Conservation (phyloP, 2,113 vertebrate genomes). For the Cryptomyrus ogoouensis region DNA sequence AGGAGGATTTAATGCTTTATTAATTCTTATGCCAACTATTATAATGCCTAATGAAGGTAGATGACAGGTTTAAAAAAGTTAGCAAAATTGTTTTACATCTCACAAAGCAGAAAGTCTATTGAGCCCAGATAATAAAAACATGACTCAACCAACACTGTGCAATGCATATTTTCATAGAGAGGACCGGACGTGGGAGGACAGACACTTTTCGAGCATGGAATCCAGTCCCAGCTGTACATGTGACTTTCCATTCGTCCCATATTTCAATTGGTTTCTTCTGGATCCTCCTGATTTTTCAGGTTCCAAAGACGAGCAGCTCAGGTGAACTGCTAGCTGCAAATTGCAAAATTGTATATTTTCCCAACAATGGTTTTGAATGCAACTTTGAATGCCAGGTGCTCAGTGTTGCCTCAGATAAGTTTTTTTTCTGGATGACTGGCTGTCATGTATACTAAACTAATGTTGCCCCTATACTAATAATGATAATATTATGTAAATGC, state of each 20-base stretch:
- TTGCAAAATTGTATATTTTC: background rate
- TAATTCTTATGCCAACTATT: background rate
- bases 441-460: background rate
- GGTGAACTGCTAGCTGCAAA: background rate
- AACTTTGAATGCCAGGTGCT: background rate
- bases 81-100: background rate
- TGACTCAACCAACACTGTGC: background rate
- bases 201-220: background rate
- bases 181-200: background rate
- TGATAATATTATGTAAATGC: background rate
- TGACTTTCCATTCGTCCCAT: background rate
- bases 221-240: background rate
- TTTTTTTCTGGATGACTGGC: background rate
- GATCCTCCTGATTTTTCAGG: background rate
- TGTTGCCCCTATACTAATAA: background rate
- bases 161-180: background rate
- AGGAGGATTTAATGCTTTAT: background rate
- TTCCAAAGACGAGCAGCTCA: background rate
- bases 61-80: background rate
- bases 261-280: background rate
- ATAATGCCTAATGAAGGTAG: background rate
- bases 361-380: background rate
- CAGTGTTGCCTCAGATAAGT: background rate
- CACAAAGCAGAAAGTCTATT: background rate
- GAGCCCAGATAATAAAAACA: background rate